phyloP scores from a whole-genome alignment of 2,888 invertebrate species.

The Adelphocoris suturalis region DNA sequence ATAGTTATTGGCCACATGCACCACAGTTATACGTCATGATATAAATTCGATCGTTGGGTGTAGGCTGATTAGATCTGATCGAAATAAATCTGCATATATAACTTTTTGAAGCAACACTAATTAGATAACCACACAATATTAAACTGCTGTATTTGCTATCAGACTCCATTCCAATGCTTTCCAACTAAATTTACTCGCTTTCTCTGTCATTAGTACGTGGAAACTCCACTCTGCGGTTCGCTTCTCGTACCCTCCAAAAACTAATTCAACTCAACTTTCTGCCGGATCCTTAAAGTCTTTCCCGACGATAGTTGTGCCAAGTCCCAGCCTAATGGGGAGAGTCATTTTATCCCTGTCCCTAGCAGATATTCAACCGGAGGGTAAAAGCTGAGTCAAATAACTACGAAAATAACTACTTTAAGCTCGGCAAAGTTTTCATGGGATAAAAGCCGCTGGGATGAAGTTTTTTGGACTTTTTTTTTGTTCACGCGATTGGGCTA shows the following conservation, averaged over 20 bases:
- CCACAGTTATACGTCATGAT: too few relatives aligned
- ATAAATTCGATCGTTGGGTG: too few relatives aligned
- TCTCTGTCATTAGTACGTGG: not conserved
- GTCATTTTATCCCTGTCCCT: not conserved
- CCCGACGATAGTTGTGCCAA: conserved; percentile 9
- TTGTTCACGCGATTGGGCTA: not conserved
- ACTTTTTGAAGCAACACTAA: too few relatives aligned
- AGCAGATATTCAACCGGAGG: conserved; percentile 17
- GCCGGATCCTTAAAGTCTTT: not conserved
- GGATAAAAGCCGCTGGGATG: conserved; percentile 21
- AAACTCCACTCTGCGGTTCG: not conserved
- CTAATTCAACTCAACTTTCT: conserved; percentile 3
- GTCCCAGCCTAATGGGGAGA: not conserved
- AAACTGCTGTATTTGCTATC: too few relatives aligned
- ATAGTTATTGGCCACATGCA: too few relatives aligned
- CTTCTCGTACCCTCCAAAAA: not conserved
- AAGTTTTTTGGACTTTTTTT: not conserved
- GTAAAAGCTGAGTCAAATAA: conserved; percentile 24
- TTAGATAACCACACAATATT: too few relatives aligned
- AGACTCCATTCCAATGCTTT: too few relatives aligned
- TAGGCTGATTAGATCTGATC: too few relatives aligned
- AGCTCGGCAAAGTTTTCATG: not conserved
- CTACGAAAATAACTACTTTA: conserved; percentile 34
- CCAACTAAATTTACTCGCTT: too few relatives aligned
- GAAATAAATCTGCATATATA: too few relatives aligned